Base-by-base conservation (phyloP, 2,888 invertebrate species). In the Tenthredo amoena region DNA sequence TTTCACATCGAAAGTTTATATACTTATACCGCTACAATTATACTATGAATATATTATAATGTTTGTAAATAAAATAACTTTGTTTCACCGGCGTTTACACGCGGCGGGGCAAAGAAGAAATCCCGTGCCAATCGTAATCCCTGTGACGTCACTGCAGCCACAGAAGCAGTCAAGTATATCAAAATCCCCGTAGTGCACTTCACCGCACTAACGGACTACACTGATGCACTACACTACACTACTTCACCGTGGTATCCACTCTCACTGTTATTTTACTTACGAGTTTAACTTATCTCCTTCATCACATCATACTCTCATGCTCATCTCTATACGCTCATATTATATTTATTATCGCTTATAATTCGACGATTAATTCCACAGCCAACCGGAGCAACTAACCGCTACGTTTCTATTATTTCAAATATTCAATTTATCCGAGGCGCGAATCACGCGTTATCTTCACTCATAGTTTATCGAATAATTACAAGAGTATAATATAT, bases 211-310 rank as follows among this genome's bases (percentile, higher is more conserved):
- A 12, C 26, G 12, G 10, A 65, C 50, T 50, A 5, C 50, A 50
- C 65, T 26, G 12, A n/a, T n/a, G n/a, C n/a, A n/a, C n/a, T n/a
- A n/a, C 12, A 65, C 55, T 7, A 7, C 55, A 55, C 55, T 55
- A 55, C 55, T 55, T 55, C 10, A 55, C 55, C 6, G 55, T 31
- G 31, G 10, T 21, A 68, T 68, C 68, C 68, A 68, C 68, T 68
- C 68, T 68, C 68, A 68, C 68, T 68, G 12, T 68, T 50, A n/a
- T 55, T 55, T 55, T 55, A 55, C 55, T 55, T 7, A n/a, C 55
- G n/a, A 55, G n/a, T 34, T 68, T 68, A 68, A 68, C 15, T 68
- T 4, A 4, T 68, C 68, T 68, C 68, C 68, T 15, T 68, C 68
- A 68, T 68, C 68, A 15, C 31, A 15, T 47, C 0, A 40, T 43